These are phyloP conservation scores for Platanista minor DNA, from an alignment of 2,113 vertebrate genomes.

Conservation along the genomic window DNA sequence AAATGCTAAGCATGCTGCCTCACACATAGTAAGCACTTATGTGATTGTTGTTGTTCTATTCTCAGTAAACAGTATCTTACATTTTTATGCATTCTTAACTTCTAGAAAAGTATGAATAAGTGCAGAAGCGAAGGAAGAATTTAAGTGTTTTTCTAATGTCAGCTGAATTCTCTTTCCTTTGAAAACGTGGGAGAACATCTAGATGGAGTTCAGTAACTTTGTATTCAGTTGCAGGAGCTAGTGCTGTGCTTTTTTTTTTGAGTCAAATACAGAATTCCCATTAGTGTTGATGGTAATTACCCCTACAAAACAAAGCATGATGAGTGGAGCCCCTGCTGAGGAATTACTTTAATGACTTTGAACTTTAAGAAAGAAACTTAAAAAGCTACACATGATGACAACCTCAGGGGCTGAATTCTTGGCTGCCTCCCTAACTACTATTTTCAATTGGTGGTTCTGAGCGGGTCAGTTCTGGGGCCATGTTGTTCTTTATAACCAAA, in stretches of 20 bases:
- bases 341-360: conserved; percentile 19
- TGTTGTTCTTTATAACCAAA: neutral
- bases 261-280: neutral
- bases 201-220: neutral
- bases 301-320: neutral
- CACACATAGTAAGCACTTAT: neutral
- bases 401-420: neutral
- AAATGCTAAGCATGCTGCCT: neutral
- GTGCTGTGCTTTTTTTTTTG: neutral
- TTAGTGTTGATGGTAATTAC: neutral
- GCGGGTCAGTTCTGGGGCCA: neutral
- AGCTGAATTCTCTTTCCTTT: neutral
- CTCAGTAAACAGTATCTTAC: neutral
- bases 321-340: neutral
- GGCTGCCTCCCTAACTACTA: neutral
- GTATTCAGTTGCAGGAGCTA: neutral
- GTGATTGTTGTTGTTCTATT: neutral
- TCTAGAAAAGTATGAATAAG: neutral
- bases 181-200: neutral
- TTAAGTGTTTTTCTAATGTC: neutral
- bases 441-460: neutral
- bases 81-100: neutral
- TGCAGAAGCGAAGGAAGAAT: neutral
- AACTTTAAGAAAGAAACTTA: conserved; percentile 40
- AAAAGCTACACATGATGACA: neutral